phyloP scores from a whole-genome alignment of 2,888 invertebrate genomes.

The Cataglyphis livida region DNA sequence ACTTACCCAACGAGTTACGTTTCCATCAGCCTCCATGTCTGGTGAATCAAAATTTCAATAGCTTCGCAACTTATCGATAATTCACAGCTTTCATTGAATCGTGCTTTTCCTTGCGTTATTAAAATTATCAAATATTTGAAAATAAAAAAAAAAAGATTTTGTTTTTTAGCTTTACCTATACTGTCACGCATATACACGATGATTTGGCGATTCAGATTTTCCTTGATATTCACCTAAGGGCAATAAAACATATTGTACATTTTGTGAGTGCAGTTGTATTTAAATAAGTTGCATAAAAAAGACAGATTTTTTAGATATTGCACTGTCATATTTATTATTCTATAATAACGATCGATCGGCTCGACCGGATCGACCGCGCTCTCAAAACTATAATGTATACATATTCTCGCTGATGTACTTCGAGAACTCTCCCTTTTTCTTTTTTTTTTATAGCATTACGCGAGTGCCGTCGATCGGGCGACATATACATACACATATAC shows the following conservation, averaged over 20 bases:
- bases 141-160: background rate
- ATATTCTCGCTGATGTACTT: slow-evolving; percentile 30
- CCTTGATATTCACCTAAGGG: slow-evolving; percentile 81
- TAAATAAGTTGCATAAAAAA: slow-evolving; percentile 83
- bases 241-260: slow-evolving; percentile 83
- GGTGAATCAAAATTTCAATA: background rate
- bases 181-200: background rate
- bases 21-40: background rate
- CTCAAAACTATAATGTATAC: slow-evolving; percentile 33
- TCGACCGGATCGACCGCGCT: slow-evolving; percentile 65
- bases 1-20: background rate
- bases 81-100: background rate
- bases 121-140: background rate
- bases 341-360: slow-evolving; percentile 68
- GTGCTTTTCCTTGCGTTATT: background rate
- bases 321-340: slow-evolving; percentile 84
- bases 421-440: background rate
- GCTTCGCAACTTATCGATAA: background rate
- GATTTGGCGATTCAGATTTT: slow-evolving; percentile 19
- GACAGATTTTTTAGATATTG: slow-evolving; percentile 85
- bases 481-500: slow-evolving; percentile 57
- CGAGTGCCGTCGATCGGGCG: slow-evolving; percentile 69
- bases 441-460: slow-evolving; percentile 51
- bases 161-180: background rate
- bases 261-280: slow-evolving; percentile 83